Base-by-base conservation (phyloP, 2,888 invertebrate species). In the Acleris sparsana region DNA sequence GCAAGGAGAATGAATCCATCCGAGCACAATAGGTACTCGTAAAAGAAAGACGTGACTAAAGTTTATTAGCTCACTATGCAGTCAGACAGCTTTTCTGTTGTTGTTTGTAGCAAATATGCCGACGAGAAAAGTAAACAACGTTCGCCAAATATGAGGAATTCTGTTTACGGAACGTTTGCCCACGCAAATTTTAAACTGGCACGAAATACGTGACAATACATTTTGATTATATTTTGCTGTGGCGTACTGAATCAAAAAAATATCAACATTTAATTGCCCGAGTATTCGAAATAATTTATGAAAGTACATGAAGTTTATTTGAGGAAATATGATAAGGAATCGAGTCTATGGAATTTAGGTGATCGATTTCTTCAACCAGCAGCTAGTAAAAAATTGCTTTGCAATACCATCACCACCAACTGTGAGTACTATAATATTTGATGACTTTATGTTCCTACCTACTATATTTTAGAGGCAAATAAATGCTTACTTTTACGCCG, bases 11-110 rank as follows among this genome's bases (percentile, higher is more conserved):
- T 51, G 44, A 18, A 62, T 33, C 13, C 48, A 39, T 39, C 20
- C 52, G 51, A 56, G 56, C 56, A 61, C 51, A 53, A 53, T 44
- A 20, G 20, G 20, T 20, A 56, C 51, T 39, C 57, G 52, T 66
- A 57, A 66, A 66, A 62, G 48, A 56, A 66, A 66, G 39, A 66
- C 66, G 66, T 66, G 66, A 66, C 61, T 53, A 52, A 56, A 22
- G 39, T 33, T 62, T 51, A 44, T 22, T 57, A 56, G 43, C 25
- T 44, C 29, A 25, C 63, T 39, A 56, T 57, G 33, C 51, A 56
- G 22, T n/a, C 49, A 20, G 18, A 44, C 53, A 60, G 7, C 33
- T 18, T 52, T 58, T 53, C 9, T 58, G 58, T 13, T 53, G 18
- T 53, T 58, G 57, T 63, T 56, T 52, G 29, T n/a, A 29, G 18